These are phyloP conservation scores for Rhagoletis zephyria DNA, from an alignment of 1,140 invertebrate genomes.

Conservation along the genomic window DNA sequence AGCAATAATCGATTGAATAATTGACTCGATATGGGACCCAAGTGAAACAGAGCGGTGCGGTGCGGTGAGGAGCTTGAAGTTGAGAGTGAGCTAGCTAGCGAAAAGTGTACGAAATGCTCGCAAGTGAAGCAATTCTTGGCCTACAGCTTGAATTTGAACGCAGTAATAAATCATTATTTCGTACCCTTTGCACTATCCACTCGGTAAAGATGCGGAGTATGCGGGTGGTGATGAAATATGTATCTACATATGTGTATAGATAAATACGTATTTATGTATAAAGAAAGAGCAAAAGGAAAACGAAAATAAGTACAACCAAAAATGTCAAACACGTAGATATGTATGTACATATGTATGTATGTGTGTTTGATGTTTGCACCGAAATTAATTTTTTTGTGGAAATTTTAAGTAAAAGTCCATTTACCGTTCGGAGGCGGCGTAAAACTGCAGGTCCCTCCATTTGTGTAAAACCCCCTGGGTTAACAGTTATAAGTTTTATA, in stretches of 20 bases:
- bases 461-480: too few species aligned
- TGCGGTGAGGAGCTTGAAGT: not conserved
- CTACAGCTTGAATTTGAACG: not conserved
- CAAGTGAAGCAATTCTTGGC: conserved; percentile 14
- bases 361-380: not conserved
- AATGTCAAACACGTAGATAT: not conserved
- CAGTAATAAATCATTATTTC: conserved; percentile 8
- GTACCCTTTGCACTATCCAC: not conserved
- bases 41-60: not conserved
- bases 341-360: conserved; percentile 6
- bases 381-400: too few species aligned
- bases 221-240: not conserved
- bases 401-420: too few species aligned
- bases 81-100: not conserved
- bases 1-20: conserved; percentile 55
- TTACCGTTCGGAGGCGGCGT: too few species aligned
- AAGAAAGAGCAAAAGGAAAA: too few species aligned
- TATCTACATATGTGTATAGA: too few species aligned
- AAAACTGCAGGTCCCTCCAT: too few species aligned
- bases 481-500: too few species aligned
- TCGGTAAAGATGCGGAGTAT: not conserved
- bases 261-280: not conserved
- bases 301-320: not conserved
- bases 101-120: not conserved
- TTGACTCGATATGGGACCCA: conserved; percentile 29